These are phyloP conservation scores for Apis cerana DNA, from an alignment of 1,140 invertebrate species.

Conservation along the genomic window DNA sequence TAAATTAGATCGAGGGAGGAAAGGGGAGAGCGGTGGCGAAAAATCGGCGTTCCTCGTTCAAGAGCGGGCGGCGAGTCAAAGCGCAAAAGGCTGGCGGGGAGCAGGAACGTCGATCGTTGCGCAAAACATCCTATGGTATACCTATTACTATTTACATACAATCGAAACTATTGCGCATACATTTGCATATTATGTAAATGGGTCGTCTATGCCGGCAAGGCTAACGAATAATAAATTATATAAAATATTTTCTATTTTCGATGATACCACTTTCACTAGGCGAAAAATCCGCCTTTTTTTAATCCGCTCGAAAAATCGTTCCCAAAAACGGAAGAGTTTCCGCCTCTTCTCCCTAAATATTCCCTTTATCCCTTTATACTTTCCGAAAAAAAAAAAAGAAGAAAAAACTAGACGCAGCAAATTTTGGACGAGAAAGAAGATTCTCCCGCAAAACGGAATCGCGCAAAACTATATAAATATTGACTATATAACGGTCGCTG, in stretches of 20 bases:
- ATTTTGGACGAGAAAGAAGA: constrained; percentile 19
- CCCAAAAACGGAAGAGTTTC: too few species aligned
- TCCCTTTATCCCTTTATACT: too few species aligned
- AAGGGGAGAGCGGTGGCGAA: too few species aligned
- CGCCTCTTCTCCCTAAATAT: too few species aligned
- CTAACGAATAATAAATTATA: constrained; percentile 60
- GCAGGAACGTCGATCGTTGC: constrained; percentile 51
- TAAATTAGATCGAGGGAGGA: too few species aligned
- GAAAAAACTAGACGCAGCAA: neutral
- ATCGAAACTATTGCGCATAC: constrained; percentile 65
- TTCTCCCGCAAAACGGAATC: too few species aligned
- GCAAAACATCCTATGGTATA: constrained; percentile 48
- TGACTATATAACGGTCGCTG: too few species aligned
- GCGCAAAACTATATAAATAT: too few species aligned
- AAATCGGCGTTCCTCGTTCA: neutral
- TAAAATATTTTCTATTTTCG: constrained; percentile 40
- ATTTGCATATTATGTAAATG: constrained; percentile 63
- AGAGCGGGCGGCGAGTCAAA: neutral
- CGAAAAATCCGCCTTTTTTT: too few species aligned
- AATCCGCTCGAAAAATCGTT: too few species aligned
- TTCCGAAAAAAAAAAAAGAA: too few species aligned
- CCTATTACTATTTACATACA: constrained; percentile 69
- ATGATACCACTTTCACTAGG: neutral
- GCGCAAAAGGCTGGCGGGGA: constrained; percentile 10
- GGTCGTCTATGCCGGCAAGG: constrained; percentile 54